Conservation (phyloP, 2,888 invertebrate genomes). For the Pediacus dermestoides region DNA sequence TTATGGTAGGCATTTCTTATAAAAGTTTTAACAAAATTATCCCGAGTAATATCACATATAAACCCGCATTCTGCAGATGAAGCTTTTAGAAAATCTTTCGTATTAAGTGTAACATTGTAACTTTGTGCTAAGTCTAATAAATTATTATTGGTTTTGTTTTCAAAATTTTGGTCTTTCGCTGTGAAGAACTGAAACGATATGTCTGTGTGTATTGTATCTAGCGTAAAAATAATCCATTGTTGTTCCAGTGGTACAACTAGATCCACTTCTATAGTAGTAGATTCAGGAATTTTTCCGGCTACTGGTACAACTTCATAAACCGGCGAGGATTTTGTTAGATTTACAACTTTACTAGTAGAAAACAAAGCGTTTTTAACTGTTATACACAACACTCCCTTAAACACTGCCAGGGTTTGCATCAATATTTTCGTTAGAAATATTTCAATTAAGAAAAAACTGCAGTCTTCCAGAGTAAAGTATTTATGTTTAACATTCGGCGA, state of each 20-base stretch:
- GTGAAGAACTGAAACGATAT: conserved; percentile 42
- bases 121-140: conserved; percentile 26
- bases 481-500: conserved; percentile 20
- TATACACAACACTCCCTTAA: conserved; percentile 35
- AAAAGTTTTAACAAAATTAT: conserved; percentile 33
- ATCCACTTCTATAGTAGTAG: conserved; percentile 28
- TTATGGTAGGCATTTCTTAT: conserved; percentile 41
- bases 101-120: conserved; percentile 22
- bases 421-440: conserved; percentile 37
- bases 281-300: conserved; percentile 26
- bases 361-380: conserved; percentile 21
- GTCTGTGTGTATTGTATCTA: conserved; percentile 34
- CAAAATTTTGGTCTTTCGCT: conserved; percentile 21
- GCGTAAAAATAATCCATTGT: conserved; percentile 29
- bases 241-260: conserved; percentile 29
- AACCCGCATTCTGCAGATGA: conserved; percentile 29
- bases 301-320: conserved; percentile 35
- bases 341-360: conserved; percentile 20
- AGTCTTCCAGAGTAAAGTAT: conserved; percentile 20
- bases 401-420: conserved; percentile 30
- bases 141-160: conserved; percentile 13
- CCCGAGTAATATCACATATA: conserved; percentile 25
- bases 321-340: conserved; percentile 23
- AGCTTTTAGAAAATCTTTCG: conserved; percentile 15
- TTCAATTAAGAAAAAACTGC: conserved; percentile 41